Evolutionary conservation across 1,140 invertebrate species (phyloP), one percentile per base, ranked within the genome.

Genomic region (Goniozus legneri): DNA sequence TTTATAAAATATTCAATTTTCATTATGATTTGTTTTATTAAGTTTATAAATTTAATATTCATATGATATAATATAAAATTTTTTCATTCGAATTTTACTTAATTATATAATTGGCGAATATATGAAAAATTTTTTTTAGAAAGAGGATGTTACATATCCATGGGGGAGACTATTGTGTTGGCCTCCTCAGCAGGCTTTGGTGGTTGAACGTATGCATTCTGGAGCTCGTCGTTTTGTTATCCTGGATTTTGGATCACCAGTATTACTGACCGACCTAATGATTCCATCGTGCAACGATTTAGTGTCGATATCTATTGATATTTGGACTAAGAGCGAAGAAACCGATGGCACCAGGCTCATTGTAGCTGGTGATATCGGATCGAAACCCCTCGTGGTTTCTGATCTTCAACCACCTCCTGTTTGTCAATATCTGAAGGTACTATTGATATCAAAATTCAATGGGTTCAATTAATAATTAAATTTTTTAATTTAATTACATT

Each of bases 201-300:
- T 95, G n/a, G 90, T 96, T 33, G 92, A 96, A 67, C 79, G 91
- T 50, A 93, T 95, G 88, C 89, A 94, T 74, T 92, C 90, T 15
- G 91, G 87, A 55, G 91, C 90, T 30, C 73, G 87, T 12, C 79
- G 92, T 47, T 95, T 91, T 76, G 89, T 95, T 34, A 88, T 92
- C 8, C 75, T 97, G 10, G 92, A 96, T 75, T 94, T 96, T 73
- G 91, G 92, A 15, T 83, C 87, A 50, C 84, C 88, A 2, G 77
- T 95, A 34, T 71, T 92, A 1, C 78, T 97, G 3, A 96, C 92
- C 1, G 94, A 96, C 69, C 74, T 96, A 47, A 80, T 92, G 54
- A 88, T 96, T 54, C 92, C 93, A 10, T 81, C 87, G 1, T 95
- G 91, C 65, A 81, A 82, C 44, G 91, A 95, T 67, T 71, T 96